Percentiles rank a stretch among this genome's conserved stretches.
These are phyloP conservation scores for Pseudonaja textilis DNA, from an alignment of 2,113 vertebrate genomes.

Conservation along the genomic window DNA sequence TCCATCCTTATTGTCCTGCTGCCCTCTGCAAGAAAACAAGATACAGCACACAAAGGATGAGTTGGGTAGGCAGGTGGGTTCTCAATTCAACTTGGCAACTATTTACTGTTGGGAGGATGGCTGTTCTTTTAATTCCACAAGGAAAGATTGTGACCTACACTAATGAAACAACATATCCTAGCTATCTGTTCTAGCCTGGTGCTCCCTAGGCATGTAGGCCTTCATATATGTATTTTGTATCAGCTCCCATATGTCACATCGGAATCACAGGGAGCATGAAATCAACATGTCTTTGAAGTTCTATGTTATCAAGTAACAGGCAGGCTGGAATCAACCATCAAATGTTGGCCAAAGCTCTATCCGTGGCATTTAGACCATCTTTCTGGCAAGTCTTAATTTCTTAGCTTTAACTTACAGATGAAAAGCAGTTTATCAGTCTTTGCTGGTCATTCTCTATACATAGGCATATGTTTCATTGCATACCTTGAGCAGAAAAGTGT, in stretches of 20 bases:
- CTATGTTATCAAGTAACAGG: not conserved
- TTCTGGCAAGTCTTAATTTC: not conserved
- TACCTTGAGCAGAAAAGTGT: not conserved
- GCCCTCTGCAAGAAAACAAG: conserved; percentile 69
- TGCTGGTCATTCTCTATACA: too few species aligned
- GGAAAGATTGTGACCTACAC: not conserved
- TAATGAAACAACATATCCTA: not conserved
- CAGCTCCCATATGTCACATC: not conserved
- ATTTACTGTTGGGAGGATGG: not conserved
- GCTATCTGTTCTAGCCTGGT: not conserved
- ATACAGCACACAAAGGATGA: accelerated
- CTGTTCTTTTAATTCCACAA: conserved; percentile 15
- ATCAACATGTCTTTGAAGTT: not conserved
- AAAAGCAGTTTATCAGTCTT: not conserved
- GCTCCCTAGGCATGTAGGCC: not conserved
- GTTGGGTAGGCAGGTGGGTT: not conserved
- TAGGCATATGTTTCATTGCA: not conserved
- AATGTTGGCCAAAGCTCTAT: not conserved
- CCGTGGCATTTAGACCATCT: not conserved
- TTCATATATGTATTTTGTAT: not conserved
- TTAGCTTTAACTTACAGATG: not conserved
- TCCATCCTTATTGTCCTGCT: conserved; percentile 82
- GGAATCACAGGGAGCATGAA: not conserved
- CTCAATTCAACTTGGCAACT: not conserved
- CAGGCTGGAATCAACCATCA: not conserved